A percentile compares a stretch with the other conserved stretches of the same genome.
phyloP scores from a whole-genome alignment of 2,888 invertebrate species.

The Cyaniris semiargus region DNA sequence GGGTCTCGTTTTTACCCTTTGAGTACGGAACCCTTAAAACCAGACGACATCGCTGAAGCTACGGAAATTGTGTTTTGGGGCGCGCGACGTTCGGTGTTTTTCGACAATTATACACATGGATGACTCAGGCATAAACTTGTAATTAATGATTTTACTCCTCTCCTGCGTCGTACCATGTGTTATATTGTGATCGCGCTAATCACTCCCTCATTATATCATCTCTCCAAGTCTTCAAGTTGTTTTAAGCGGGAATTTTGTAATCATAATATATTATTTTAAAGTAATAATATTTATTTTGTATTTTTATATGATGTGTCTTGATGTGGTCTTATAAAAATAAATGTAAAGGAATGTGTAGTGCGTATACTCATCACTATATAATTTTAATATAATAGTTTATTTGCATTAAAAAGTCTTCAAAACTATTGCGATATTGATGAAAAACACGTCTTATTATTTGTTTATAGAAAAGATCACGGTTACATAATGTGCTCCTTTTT shows the following conservation, averaged over 20 bases:
- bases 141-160: constrained; percentile 26
- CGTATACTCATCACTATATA: too few species aligned
- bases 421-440: too few species aligned
- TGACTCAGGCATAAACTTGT: constrained; percentile 27
- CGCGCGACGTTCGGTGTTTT: constrained; percentile 14
- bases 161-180: constrained; percentile 1
- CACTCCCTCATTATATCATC: constrained; percentile 4
- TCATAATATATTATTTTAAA: background rate
- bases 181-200: constrained; percentile 18
- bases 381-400: too few species aligned
- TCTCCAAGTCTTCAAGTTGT: background rate
- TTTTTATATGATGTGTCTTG: background rate
- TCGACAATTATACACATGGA: constrained; percentile 23
- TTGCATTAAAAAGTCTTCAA: too few species aligned
- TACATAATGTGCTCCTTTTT: too few species aligned
- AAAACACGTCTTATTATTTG: too few species aligned
- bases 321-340: too few species aligned
- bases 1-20: too few species aligned
- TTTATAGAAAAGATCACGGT: too few species aligned
- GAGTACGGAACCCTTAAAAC: too few species aligned
- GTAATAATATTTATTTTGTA: background rate
- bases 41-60: background rate
- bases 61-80: constrained; percentile 24
- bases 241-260: background rate
- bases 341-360: too few species aligned